Base-by-base conservation (phyloP, 2,797 vertebrate genomes). In the Bradypus variegatus region DNA sequence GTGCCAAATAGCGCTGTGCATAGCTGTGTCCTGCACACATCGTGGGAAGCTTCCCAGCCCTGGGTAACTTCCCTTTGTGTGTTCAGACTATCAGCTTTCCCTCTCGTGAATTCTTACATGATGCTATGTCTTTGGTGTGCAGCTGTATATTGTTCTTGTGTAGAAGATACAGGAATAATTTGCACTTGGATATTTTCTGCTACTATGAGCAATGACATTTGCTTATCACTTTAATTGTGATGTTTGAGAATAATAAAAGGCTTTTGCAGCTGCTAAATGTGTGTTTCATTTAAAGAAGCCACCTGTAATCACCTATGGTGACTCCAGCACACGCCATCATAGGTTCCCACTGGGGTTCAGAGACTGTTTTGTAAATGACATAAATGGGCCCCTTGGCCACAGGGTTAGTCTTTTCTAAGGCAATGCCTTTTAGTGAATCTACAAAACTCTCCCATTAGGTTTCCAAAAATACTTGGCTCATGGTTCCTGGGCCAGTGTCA, bases 191-290 rank as follows among this genome's bases (percentile, higher is more conserved):
- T 69, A 25, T 36, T 67, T 94, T 94, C 88, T 92, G 65, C 79
- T 41, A 7, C 64, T 77, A 36, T 36, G 85, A 78, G 41, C 65
- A 89, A 58, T 83, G 83, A 48, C 64, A 36, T 67, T 81, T 95
- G 88, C 64, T 55, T 88, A 89, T 78, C 88, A 92, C 96, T 97
- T 96, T 95, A 94, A 67, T 78, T 94, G 90, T 91, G 80, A 95
- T 91, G 50, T 88, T 92, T 76, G 21, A n/a, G 91, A 83, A 76
- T 25, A 95, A 91, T 95, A 93, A 95, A 94, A 88, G 19, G 25
- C 31, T 89, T 82, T 8, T 67, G 77, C 84, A 78, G 48, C 62
- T 91, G 65, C 67, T 70, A 62, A 69, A 8, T 1, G 6, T n/a
- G 29, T 92, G 89, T 93, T 45, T 10, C 18, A 2, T n/a, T 83